phyloP scores from a whole-genome alignment of 2,113 vertebrate genomes.

The Rhinoptilus africanus region DNA sequence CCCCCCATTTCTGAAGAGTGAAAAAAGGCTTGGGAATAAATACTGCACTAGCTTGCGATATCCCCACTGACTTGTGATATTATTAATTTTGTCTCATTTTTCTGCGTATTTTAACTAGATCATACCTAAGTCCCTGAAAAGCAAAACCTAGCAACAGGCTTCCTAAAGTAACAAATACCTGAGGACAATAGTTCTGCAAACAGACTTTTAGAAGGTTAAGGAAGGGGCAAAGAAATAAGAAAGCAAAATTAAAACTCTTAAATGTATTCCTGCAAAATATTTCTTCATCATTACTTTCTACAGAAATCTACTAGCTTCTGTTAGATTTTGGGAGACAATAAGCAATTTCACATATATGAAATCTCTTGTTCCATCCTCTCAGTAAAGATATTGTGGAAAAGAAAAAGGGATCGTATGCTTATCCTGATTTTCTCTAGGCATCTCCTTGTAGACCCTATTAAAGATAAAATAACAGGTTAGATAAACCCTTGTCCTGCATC shows the following conservation, averaged over 20 bases:
- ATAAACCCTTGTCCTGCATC: not conserved
- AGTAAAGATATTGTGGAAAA: not conserved
- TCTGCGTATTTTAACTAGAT: not conserved
- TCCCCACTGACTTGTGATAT: not conserved
- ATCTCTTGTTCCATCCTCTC: not conserved
- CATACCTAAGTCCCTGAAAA: not conserved
- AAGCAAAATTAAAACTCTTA: not conserved
- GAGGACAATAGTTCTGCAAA: not conserved
- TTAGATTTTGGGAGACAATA: not conserved
- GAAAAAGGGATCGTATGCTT: not conserved
- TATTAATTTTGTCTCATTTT: not conserved
- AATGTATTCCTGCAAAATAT: not conserved
- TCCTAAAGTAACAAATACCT: not conserved
- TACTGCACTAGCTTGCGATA: accelerated
- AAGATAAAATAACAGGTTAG: not conserved
- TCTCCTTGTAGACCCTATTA: not conserved
- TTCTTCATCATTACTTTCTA: not conserved
- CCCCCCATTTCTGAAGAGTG: not conserved
- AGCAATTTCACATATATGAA: not conserved
- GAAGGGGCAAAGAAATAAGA: not conserved
- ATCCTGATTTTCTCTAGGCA: not conserved
- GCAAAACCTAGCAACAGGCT: not conserved
- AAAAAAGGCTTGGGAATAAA: not conserved
- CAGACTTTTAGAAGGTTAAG: not conserved
- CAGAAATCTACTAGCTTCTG: not conserved